A percentile compares a stretch with the other conserved stretches of the same genome.
These are phyloP conservation scores for Mesorhabditis belari DNA, from an alignment of 2,888 invertebrate species.

Conservation along the genomic window DNA sequence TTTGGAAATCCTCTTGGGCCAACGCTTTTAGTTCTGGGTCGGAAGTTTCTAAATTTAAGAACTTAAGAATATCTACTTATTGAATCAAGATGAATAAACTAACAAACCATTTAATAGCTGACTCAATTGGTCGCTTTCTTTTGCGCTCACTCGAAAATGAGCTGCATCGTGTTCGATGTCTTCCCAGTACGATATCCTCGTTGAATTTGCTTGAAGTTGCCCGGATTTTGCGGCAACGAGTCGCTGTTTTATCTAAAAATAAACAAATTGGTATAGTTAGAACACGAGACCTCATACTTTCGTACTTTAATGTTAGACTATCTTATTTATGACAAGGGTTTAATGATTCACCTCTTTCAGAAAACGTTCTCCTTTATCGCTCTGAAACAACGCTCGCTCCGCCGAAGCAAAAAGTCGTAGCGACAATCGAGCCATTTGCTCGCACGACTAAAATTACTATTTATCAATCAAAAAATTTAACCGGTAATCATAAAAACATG, in stretches of 20 bases:
- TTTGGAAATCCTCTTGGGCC: slow-evolving; percentile 8
- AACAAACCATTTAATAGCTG: background rate
- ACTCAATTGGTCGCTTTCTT: background rate
- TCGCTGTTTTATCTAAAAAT: background rate
- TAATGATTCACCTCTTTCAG: background rate
- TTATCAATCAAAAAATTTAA: too few species aligned
- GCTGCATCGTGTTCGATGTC: background rate
- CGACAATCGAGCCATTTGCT: background rate
- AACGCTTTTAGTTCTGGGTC: slow-evolving; percentile 10
- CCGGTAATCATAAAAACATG: too few species aligned
- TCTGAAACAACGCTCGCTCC: background rate
- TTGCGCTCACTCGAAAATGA: background rate
- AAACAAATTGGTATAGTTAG: background rate
- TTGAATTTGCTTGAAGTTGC: background rate
- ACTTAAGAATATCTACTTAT: background rate
- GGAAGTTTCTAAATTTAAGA: slow-evolving; percentile 7
- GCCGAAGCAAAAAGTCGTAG: background rate
- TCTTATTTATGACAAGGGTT: background rate
- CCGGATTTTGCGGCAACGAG: background rate
- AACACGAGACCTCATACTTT: too few species aligned
- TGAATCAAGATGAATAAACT: too few species aligned
- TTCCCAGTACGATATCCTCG: background rate
- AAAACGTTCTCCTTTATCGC: background rate
- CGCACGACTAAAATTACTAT: too few species aligned
- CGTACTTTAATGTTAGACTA: too few species aligned